Conservation (phyloP, 2,888 invertebrate genomes). For the Leistus spinibarbis region DNA sequence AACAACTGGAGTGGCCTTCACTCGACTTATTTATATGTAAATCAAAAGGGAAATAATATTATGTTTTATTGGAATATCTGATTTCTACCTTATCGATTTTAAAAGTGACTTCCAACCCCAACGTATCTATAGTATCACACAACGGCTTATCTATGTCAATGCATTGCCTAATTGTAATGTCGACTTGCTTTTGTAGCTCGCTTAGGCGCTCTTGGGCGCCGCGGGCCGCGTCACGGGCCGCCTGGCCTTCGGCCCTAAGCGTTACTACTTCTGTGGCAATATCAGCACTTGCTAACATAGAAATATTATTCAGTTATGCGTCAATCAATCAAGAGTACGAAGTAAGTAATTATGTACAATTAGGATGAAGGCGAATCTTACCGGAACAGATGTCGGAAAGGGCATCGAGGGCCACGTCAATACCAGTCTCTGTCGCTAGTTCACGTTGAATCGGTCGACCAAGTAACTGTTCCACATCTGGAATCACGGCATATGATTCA, state of each 20-base stretch:
- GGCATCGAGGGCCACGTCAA: constrained; percentile 75
- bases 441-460: constrained; percentile 80
- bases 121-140: constrained; percentile 76
- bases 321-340: constrained; percentile 1
- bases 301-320: not conserved
- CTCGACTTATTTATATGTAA: no score
- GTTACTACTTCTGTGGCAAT: constrained; percentile 64
- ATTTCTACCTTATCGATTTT: constrained; percentile 69
- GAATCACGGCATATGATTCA: no score
- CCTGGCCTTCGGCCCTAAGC: constrained; percentile 63
- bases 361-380: no score
- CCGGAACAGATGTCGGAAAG: constrained; percentile 74
- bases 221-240: constrained; percentile 62
- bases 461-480: constrained; percentile 74
- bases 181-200: constrained; percentile 66
- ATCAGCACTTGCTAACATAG: constrained; percentile 63
- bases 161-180: constrained; percentile 69
- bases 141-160: constrained; percentile 71
- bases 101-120: constrained; percentile 70
- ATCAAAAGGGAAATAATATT: no score
- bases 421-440: constrained; percentile 74
- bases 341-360: not conserved
- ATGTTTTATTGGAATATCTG: no score
- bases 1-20: no score
- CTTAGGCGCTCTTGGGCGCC: constrained; percentile 65